Evolutionary conservation across 2,888 invertebrate species (phyloP), one percentile per base, ranked within the genome.

Genomic region (Diarsia brunnea): DNA sequence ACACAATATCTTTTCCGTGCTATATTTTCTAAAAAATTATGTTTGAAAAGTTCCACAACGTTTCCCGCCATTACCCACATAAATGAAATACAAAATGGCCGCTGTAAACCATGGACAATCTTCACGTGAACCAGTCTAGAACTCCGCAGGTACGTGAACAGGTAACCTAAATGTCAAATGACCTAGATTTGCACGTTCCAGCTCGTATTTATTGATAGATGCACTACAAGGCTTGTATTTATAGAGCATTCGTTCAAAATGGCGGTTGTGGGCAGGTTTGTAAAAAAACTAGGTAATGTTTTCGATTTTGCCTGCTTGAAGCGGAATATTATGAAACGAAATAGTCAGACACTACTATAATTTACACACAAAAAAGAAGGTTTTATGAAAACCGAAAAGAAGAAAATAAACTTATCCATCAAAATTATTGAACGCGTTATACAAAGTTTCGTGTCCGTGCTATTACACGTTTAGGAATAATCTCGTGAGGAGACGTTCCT

Each of bases 121-220:
- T 78, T 73, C 65, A 81, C 64, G 75, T 65, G 73, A 66, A 81
- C 70, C 78, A 74, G 81, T 61, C 67, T 73, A 74, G 73, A 74
- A 60, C 76, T 63, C 60, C 65, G 70, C 73, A 78, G 76, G n/a
- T 73, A 63, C 38, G 47, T 58, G n/a, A 69, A 71, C 71, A 79
- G 70, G 85, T 81, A 73, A 84, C 85, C 82, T 84, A 47, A 81
- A 81, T 82, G 68, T 63, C 43, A 65, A 55, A 19, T 73, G 85
- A 81, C 81, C 81, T 84, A 47, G 81, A 84, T 73, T 14, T 16
- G 27, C 43, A 24, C 69, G 65, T 58, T 61, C 49, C 55, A 53
- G 58, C 27, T 60, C 45, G 31, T 61, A 79, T 75, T 68, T 73
- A 81, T 84, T 70, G 74, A 79, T 68, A 71, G 67, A 68, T 79